A percentile compares a stretch with the other conserved stretches of the same genome.
phyloP scores from a whole-genome alignment of 1,140 invertebrate species.

The fruit fly (Drosophila melanogaster) region DNA sequence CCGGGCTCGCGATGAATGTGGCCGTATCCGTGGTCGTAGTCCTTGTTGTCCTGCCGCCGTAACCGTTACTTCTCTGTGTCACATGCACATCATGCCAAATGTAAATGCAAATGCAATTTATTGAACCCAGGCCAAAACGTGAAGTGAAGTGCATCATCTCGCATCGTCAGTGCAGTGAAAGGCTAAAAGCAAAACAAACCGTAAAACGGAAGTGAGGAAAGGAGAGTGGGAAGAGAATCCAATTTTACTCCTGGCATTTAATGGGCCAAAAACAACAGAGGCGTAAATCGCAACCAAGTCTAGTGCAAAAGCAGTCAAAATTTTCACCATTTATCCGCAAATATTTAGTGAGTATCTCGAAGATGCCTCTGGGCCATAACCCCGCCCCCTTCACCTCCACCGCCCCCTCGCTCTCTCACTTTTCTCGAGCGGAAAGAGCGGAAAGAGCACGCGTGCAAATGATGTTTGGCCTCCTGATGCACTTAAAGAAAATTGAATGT shows the following conservation, averaged over 20 bases:
- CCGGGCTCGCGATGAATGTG: conserved; percentile 82
- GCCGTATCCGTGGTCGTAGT: conserved; percentile 56
- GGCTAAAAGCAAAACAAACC: conserved; percentile 56
- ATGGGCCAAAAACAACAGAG: conserved; percentile 25
- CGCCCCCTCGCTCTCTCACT: conserved; percentile 8
- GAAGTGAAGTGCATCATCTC: conserved; percentile 9
- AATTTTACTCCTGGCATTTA: not conserved
- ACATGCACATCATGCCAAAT: conserved; percentile 19
- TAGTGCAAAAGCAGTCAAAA: conserved; percentile 75
- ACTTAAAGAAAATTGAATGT: not conserved
- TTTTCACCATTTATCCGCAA: conserved; percentile 84
- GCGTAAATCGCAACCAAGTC: conserved; percentile 17
- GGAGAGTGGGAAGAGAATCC: conserved; percentile 3
- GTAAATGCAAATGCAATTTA: conserved; percentile 46
- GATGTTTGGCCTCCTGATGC: conserved; percentile 55
- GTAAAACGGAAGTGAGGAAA: conserved; percentile 39
- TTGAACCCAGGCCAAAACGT: conserved; percentile 28
- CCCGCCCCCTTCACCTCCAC: conserved; percentile 9
- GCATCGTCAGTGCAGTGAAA: conserved; percentile 12
- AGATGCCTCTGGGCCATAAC: conserved; percentile 55
- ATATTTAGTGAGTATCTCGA: conserved; percentile 83
- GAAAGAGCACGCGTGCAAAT: conserved; percentile 81
- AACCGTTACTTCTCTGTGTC: conserved; percentile 24
- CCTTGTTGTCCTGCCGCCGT: conserved; percentile 51
- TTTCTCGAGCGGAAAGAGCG: conserved; percentile 35